Conservation (phyloP, 2,888 invertebrate genomes). For the Muschampia plurimacula region DNA sequence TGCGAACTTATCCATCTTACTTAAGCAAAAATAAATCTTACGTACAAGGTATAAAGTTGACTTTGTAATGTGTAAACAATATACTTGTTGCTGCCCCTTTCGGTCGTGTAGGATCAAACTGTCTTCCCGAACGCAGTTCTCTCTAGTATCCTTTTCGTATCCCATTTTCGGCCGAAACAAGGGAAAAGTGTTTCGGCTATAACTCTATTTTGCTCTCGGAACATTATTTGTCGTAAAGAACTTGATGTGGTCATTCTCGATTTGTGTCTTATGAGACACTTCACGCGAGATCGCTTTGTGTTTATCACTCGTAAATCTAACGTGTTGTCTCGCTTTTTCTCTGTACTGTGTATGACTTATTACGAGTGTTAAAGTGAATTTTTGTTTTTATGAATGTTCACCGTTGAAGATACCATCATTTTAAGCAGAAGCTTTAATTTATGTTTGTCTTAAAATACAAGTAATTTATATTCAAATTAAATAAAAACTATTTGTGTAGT, state of each 20-base stretch:
- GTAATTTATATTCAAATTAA: no score
- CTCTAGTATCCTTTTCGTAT: constrained; percentile 55
- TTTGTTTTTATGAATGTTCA: neutral
- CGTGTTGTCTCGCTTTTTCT: constrained; percentile 3
- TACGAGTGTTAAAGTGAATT: neutral
- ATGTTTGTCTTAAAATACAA: no score
- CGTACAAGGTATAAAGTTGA: constrained; percentile 57
- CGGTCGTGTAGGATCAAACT: constrained; percentile 76
- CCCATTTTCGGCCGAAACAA: constrained; percentile 71
- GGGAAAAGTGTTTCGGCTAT: constrained; percentile 77
- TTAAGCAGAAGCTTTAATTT: no score
- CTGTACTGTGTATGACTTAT: neutral
- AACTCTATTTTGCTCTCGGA: constrained; percentile 61
- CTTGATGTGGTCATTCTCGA: constrained; percentile 49
- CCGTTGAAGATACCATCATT: neutral
- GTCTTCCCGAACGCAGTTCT: constrained; percentile 72
- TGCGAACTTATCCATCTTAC: constrained; percentile 59
- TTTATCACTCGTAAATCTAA: constrained; percentile 33
- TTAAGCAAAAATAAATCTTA: constrained; percentile 56
- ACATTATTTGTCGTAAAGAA: constrained; percentile 75
- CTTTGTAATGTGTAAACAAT: constrained; percentile 57
- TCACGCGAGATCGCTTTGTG: constrained; percentile 18
- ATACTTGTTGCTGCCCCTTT: constrained; percentile 79
- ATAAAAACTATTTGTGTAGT: no score
- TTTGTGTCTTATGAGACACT: constrained; percentile 40